phyloP scores from a whole-genome alignment of 2,888 invertebrate genomes.

The Antheraea yamamai region DNA sequence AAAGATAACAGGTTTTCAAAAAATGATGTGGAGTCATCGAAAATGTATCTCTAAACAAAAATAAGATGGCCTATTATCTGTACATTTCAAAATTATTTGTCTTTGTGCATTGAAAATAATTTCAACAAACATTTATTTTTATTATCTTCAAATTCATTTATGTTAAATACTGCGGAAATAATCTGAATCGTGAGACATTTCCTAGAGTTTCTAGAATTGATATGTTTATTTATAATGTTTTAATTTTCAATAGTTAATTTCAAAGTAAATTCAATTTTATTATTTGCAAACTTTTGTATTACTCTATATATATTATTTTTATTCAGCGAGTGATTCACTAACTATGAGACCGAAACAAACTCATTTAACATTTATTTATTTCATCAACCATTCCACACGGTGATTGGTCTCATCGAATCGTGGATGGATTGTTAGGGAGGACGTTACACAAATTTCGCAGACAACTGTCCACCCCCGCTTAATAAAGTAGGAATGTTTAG shows the following conservation, averaged over 20 bases:
- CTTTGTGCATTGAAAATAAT: too few species aligned
- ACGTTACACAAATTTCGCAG: slow-evolving; percentile 63
- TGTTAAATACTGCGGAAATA: too few species aligned
- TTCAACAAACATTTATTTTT: too few species aligned
- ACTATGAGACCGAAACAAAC: slow-evolving; percentile 21
- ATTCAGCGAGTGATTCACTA: slow-evolving; percentile 34
- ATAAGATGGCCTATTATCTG: too few species aligned
- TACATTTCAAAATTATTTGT: too few species aligned
- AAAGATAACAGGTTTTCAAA: too few species aligned
- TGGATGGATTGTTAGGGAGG: slow-evolving; percentile 53
- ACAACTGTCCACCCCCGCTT: slow-evolving; percentile 66
- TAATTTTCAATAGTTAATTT: neutral
- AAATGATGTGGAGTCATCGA: too few species aligned
- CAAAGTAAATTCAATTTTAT: neutral
- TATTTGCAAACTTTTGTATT: slow-evolving; percentile 1
- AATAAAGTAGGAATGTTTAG: slow-evolving; percentile 68
- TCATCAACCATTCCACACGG: slow-evolving; percentile 34
- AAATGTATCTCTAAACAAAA: too few species aligned
- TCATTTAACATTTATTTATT: slow-evolving; percentile 38
- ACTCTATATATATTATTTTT: neutral
- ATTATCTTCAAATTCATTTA: too few species aligned
- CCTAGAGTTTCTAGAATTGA: too few species aligned
- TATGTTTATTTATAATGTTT: neutral
- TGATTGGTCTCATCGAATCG: slow-evolving; percentile 48
- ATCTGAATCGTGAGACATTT: too few species aligned